Conservation (phyloP, 2,888 invertebrate genomes). For the Ormyrus rosae region DNA sequence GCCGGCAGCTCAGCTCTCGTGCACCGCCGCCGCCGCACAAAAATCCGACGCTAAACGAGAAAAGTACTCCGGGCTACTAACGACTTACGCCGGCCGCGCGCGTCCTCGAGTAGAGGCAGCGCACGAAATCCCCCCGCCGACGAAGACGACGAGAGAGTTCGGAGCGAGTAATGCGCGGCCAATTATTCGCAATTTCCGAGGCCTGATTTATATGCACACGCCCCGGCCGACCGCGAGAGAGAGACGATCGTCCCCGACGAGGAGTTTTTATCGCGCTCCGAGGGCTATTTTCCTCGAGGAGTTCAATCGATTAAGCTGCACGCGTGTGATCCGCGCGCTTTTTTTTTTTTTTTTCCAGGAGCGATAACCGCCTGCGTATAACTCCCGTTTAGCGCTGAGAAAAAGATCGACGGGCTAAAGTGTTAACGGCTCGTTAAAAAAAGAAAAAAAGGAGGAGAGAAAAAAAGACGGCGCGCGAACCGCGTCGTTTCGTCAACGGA, state of each 20-base stretch:
- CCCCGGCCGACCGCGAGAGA: background rate
- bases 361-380: too few species aligned
- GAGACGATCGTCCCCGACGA: background rate
- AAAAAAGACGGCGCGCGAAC: background rate
- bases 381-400: too few species aligned
- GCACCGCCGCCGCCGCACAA: background rate
- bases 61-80: too few species aligned
- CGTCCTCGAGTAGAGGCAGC: background rate
- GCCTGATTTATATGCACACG: constrained; percentile 25
- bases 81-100: too few species aligned
- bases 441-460: background rate
- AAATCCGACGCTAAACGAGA: background rate
- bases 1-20: background rate
- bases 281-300: too few species aligned
- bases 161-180: constrained; percentile 21
- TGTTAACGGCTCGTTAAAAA: too few species aligned
- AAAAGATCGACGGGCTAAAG: too few species aligned
- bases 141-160: background rate
- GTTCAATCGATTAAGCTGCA: too few species aligned
- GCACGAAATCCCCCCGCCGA: background rate
- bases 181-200: constrained; percentile 44
- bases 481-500: background rate
- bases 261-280: too few species aligned
- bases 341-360: too few species aligned
- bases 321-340: too few species aligned